phyloP scores from a whole-genome alignment of 2,113 vertebrate species.

The Nymphicus hollandicus region DNA sequence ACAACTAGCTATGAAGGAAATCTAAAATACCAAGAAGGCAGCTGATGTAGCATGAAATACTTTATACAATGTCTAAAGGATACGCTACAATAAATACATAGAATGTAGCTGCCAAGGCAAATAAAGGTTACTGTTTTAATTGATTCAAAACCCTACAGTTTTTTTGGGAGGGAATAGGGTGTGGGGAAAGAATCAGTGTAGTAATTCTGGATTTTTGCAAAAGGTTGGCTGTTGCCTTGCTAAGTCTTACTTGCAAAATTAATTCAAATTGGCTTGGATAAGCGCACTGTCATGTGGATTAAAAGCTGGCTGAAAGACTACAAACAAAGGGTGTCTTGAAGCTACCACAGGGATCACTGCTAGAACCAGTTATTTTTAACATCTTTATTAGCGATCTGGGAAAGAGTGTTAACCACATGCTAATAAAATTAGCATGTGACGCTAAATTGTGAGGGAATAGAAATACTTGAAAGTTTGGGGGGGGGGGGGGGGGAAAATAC shows the following conservation, averaged over 20 bases:
- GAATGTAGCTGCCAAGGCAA: not conserved
- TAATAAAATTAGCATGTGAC: conserved; percentile 69
- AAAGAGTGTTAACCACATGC: conserved; percentile 44
- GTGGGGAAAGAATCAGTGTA: accelerated
- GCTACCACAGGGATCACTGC: conserved; percentile 39
- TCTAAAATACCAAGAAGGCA: not conserved
- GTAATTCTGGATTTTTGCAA: not conserved
- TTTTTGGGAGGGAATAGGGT: accelerated
- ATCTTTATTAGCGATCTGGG: conserved; percentile 74
- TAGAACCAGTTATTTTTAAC: conserved; percentile 68
- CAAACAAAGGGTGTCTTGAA: conserved; percentile 57
- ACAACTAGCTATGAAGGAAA: not conserved
- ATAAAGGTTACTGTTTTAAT: not conserved
- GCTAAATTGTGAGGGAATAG: conserved; percentile 42
- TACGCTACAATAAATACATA: not conserved
- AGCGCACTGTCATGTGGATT: conserved; percentile 47
- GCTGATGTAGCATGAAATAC: not conserved
- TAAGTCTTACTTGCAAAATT: conserved; percentile 22
- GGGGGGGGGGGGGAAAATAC: no score
- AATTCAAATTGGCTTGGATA: conserved; percentile 54
- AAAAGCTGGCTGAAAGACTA: conserved; percentile 49
- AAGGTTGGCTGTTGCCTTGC: not conserved
- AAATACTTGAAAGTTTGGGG: not conserved
- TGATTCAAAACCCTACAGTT: not conserved
- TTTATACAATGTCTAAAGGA: not conserved